A percentile compares a stretch with the other conserved stretches of the same genome.
Evolutionary conservation across 2,888 invertebrate genomes (phyloP).

Genomic region (Brachylomia viminalis): DNA sequence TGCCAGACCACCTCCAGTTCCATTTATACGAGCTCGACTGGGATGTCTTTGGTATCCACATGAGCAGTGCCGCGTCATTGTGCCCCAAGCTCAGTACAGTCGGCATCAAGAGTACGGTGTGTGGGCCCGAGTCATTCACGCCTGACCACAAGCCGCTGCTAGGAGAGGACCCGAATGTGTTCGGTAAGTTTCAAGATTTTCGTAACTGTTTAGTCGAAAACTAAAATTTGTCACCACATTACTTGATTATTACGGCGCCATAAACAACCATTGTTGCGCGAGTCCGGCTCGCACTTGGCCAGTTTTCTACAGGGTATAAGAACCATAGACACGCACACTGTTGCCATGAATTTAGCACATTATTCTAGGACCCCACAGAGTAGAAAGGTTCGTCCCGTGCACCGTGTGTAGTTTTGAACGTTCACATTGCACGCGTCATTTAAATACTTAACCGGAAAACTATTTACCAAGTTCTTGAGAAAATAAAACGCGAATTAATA

Average conservation of each 20-base stretch:
- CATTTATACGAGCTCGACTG: conserved; percentile 96
- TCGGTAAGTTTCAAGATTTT: conserved; percentile 80
- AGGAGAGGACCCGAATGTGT: conserved; percentile 93
- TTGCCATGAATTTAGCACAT: not conserved
- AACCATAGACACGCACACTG: not conserved
- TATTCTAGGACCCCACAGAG: not conserved
- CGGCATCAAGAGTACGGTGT: conserved; percentile 96
- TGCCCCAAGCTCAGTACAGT: conserved; percentile 93
- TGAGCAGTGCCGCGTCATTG: conserved; percentile 93
- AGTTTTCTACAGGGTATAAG: not conserved
- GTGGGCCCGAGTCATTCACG: conserved; percentile 98
- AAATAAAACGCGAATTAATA: not conserved
- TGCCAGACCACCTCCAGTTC: conserved; percentile 95
- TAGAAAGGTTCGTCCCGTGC: not conserved
- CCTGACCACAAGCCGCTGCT: conserved; percentile 97
- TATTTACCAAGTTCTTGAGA: not conserved
- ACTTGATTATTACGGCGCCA: not conserved
- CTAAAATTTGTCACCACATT: not conserved
- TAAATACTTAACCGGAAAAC: not conserved
- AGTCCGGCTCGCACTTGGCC: not conserved
- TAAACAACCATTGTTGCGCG: not conserved
- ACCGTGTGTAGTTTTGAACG: not conserved
- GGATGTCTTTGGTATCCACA: conserved; percentile 95
- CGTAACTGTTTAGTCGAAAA: not conserved
- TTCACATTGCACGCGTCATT: not conserved